Evolutionary conservation across 2,797 vertebrate genomes (phyloP).

Genomic region (Acomys russatus): DNA sequence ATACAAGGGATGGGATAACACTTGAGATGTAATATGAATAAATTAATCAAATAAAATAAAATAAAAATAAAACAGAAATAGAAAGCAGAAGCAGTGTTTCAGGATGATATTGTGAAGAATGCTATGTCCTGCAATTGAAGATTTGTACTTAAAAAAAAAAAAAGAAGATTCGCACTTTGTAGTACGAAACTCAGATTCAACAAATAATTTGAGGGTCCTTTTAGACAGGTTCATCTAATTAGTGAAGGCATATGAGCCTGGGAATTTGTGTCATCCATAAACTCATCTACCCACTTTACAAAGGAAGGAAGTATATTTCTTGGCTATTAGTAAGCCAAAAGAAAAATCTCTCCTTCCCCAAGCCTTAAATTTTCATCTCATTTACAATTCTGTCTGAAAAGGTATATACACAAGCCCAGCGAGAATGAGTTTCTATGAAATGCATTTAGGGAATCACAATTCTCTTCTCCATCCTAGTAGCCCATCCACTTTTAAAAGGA

Average conservation of each 20-base stretch:
- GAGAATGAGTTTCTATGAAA: constrained; percentile 28
- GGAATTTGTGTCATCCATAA: not conserved
- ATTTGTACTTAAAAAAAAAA: too few relatives aligned
- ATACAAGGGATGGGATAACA: too few relatives aligned
- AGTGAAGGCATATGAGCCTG: not conserved
- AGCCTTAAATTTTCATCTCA: not conserved
- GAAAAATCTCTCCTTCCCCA: not conserved
- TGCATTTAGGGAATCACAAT: not conserved
- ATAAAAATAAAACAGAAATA: constrained; percentile 53
- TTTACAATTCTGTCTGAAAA: constrained; percentile 43
- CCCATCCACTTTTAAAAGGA: constrained; percentile 37
- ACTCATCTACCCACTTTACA: constrained; percentile 12
- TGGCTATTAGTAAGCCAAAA: constrained; percentile 41
- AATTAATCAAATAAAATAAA: too few relatives aligned
- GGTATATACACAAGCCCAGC: not conserved
- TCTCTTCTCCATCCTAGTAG: not conserved
- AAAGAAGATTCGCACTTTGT: constrained; percentile 5
- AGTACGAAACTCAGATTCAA: not conserved
- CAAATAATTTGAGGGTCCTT: constrained; percentile 12
- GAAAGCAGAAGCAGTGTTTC: constrained; percentile 32
- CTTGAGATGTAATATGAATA: too few relatives aligned
- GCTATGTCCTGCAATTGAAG: not conserved
- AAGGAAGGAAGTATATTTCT: constrained; percentile 28
- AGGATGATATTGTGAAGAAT: not conserved
- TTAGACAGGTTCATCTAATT: constrained; percentile 16